These are phyloP conservation scores for Cheirogaleus major DNA, from an alignment of 2,797 vertebrate genomes.

Conservation along the genomic window DNA sequence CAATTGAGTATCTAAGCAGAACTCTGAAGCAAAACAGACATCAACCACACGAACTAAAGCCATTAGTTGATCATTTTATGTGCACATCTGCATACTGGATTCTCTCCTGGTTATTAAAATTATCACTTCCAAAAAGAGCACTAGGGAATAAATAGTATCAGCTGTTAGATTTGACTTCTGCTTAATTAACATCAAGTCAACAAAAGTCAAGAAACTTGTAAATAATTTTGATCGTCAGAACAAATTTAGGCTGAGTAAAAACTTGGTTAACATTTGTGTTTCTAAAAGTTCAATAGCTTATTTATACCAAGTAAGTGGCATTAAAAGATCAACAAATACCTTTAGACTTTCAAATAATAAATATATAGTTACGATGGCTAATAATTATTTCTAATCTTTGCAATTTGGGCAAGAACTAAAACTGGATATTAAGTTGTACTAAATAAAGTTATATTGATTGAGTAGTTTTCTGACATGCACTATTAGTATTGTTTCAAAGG, in stretches of 20 bases:
- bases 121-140: slow-evolving; percentile 14
- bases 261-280: neutral
- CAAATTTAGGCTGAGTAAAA: slow-evolving; percentile 54
- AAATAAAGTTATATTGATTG: neutral
- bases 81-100: neutral
- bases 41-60: slow-evolving; percentile 66
- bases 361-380: neutral
- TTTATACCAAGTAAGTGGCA: neutral
- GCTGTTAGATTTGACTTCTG: slow-evolving; percentile 52
- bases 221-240: slow-evolving; percentile 66
- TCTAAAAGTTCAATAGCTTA: neutral
- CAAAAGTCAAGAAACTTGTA: slow-evolving; percentile 66
- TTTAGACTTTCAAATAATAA: slow-evolving; percentile 20
- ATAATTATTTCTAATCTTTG: neutral
- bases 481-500: neutral
- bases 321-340: neutral
- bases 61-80: slow-evolving; percentile 63
- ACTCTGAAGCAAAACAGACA: slow-evolving; percentile 50
- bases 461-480: neutral
- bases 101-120: slow-evolving; percentile 75
- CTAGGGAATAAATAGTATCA: slow-evolving; percentile 45
- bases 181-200: slow-evolving; percentile 56
- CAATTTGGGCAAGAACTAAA: neutral
- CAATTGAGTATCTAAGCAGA: slow-evolving; percentile 38
- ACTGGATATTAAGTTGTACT: neutral